Conservation (phyloP, 2,888 invertebrate species). For the Dynastes tityus region DNA sequence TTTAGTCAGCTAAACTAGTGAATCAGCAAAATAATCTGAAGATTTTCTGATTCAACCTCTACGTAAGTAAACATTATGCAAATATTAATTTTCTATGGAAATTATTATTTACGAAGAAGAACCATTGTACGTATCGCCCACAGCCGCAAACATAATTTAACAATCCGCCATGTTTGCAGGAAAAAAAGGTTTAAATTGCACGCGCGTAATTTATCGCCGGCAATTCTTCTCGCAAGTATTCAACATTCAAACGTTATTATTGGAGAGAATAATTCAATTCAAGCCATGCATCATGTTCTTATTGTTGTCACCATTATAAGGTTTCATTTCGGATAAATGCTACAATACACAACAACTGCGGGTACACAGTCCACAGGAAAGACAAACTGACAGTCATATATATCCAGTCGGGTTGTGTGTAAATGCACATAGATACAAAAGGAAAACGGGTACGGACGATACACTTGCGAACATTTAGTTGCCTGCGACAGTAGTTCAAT, state of each 20-base stretch:
- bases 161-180: background rate
- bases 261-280: slow-evolving; percentile 40
- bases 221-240: slow-evolving; percentile 40
- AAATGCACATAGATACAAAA: background rate
- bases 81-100: too few species aligned
- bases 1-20: too few species aligned
- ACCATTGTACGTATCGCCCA: too few species aligned
- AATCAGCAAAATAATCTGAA: too few species aligned
- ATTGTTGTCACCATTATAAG: slow-evolving; percentile 43
- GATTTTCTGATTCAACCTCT: too few species aligned
- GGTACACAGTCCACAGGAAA: background rate
- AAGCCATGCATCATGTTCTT: slow-evolving; percentile 36
- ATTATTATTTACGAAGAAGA: too few species aligned
- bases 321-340: slow-evolving; percentile 34
- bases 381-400: slow-evolving; percentile 8
- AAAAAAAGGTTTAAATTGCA: slow-evolving; percentile 19
- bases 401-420: background rate
- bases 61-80: too few species aligned
- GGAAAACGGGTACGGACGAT: background rate
- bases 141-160: background rate
- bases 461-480: slow-evolving; percentile 1
- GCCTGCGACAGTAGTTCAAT: too few species aligned
- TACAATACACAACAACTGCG: slow-evolving; percentile 4
- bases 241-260: slow-evolving; percentile 39
- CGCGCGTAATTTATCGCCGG: slow-evolving; percentile 25